phyloP scores from a whole-genome alignment of 1,140 invertebrate species.

The Drosophila punjabiensis region DNA sequence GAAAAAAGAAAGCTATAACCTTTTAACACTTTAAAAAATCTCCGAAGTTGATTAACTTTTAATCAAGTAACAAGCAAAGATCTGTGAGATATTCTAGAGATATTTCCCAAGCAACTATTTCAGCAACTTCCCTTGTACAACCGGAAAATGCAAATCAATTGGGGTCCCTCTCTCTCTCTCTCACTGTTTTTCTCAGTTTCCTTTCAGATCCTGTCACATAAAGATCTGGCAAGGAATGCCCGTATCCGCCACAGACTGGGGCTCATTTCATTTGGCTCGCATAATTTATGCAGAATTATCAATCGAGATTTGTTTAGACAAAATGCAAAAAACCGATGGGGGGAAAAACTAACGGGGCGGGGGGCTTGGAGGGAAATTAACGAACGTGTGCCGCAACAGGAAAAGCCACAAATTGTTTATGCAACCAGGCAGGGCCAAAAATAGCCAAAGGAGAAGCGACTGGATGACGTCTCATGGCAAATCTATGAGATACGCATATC shows the following conservation, averaged over 20 bases:
- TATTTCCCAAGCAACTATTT: conserved; percentile 27
- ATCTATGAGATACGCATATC: conserved; percentile 83
- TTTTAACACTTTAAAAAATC: neutral
- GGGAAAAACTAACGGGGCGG: conserved; percentile 14
- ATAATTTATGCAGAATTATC: conserved; percentile 79
- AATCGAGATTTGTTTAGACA: conserved; percentile 79
- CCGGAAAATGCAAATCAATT: conserved; percentile 70
- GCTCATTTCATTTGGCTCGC: conserved; percentile 70
- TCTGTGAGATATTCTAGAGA: conserved; percentile 11
- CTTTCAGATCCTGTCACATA: conserved; percentile 60
- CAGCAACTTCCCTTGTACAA: conserved; percentile 21
- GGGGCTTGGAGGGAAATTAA: conserved; percentile 16
- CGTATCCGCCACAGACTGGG: conserved; percentile 51
- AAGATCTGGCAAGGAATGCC: conserved; percentile 56
- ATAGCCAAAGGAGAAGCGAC: conserved; percentile 50
- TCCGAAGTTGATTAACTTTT: conserved; percentile 8
- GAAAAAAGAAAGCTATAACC: conserved; percentile 13
- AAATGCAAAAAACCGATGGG: conserved; percentile 48
- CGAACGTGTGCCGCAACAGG: conserved; percentile 59
- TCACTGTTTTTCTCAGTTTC: conserved; percentile 17
- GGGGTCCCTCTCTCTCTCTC: conserved; percentile 4
- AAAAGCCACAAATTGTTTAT: conserved; percentile 78
- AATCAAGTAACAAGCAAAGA: conserved; percentile 12
- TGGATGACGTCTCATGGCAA: conserved; percentile 51
- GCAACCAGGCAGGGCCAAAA: conserved; percentile 64